A percentile compares a stretch with the other conserved stretches of the same genome.
phyloP scores from a whole-genome alignment of 2,797 vertebrate genomes.

The Ispidina picta region DNA sequence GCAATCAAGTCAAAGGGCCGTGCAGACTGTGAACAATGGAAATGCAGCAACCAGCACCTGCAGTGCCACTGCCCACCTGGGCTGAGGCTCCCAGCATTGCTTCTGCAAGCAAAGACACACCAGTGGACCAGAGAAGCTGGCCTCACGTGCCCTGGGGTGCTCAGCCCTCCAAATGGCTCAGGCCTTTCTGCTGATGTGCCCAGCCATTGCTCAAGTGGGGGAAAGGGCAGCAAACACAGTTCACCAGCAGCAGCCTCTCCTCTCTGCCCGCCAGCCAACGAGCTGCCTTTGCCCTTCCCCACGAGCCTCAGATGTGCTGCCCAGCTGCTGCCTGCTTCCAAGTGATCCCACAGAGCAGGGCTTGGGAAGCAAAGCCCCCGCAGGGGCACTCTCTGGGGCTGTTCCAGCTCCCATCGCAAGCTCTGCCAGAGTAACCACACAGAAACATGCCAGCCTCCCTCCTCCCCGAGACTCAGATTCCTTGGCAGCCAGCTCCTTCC shows the following conservation, averaged over 20 bases:
- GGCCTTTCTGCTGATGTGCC: neutral
- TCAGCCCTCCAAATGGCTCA: neutral
- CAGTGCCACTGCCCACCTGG: neutral
- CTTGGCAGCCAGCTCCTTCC: neutral
- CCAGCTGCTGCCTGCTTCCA: neutral
- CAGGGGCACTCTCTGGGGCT: neutral
- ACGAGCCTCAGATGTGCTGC: neutral
- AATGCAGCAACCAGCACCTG: neutral
- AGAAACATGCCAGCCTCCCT: neutral
- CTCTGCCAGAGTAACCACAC: neutral
- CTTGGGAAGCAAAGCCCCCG: neutral
- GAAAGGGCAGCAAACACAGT: neutral
- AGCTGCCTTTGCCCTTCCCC: neutral
- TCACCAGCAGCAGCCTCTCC: neutral
- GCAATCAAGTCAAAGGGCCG: rapidly evolving
- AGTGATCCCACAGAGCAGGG: neutral
- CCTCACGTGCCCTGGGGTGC: neutral
- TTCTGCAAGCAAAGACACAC: neutral
- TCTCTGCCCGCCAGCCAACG: neutral
- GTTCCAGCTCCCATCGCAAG: neutral
- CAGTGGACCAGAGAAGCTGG: neutral
- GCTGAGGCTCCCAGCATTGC: neutral
- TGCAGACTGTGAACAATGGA: rapidly evolving
- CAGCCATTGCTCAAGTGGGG: neutral
- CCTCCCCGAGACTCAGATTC: neutral